These are phyloP conservation scores for Spea multiplicata DNA, from an alignment of 2,113 vertebrate species.

Conservation along the genomic window DNA sequence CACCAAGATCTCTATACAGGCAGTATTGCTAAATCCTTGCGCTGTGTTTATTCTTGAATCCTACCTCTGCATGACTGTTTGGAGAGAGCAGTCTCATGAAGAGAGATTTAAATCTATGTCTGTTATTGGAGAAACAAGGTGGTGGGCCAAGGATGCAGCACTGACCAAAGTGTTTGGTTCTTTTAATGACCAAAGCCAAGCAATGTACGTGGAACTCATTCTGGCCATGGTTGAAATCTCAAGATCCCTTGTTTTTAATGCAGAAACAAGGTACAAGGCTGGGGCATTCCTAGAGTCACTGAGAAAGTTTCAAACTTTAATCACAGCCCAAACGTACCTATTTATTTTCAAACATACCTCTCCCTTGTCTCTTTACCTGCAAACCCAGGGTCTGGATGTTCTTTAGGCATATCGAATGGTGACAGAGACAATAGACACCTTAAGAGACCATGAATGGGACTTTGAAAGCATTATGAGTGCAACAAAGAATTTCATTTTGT, in stretches of 20 bases:
- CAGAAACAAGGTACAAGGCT: constrained; percentile 14
- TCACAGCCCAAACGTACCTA: not conserved
- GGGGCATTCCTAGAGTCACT: not conserved
- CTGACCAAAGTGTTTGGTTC: not conserved
- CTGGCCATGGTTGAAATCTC: not conserved
- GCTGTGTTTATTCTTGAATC: not conserved
- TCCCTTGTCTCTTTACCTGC: too few species aligned
- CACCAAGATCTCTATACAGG: constrained; percentile 10
- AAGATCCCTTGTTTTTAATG: not conserved
- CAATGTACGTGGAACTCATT: not conserved
- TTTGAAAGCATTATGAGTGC: too few species aligned
- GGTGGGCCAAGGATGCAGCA: constrained; percentile 5
- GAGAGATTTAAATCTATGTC: not conserved
- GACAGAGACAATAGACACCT: too few species aligned
- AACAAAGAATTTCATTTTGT: too few species aligned
- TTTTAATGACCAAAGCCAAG: not conserved
- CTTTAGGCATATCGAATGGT: too few species aligned
- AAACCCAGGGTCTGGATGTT: too few species aligned
- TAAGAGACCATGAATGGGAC: too few species aligned
- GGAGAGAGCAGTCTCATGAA: not conserved
- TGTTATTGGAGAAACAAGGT: constrained; percentile 5
- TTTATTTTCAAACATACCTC: not conserved
- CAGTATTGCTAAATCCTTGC: constrained; percentile 6
- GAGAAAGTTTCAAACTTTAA: not conserved
- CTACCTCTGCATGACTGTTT: constrained; percentile 2